Percentiles rank a stretch among this genome's conserved stretches.
Conservation (phyloP, 2,113 vertebrate genomes). For the Gavialis gangeticus region DNA sequence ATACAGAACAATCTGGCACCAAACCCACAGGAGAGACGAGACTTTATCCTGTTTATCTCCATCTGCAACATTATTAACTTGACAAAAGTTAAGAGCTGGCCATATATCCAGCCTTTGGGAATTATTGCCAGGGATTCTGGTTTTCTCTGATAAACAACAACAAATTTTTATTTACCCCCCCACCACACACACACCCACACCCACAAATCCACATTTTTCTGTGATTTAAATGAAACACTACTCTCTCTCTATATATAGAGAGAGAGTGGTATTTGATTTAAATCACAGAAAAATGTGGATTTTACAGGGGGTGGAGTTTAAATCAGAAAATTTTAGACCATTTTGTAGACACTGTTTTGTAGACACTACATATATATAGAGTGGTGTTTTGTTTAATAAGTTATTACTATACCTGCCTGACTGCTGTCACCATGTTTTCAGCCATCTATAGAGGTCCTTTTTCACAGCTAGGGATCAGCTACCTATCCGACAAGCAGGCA, state of each 20-base stretch:
- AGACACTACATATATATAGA: no score
- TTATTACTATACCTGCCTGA: neutral
- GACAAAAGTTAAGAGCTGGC: neutral
- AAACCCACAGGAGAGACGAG: neutral
- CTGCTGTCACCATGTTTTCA: neutral
- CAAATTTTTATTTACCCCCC: neutral
- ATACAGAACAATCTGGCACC: neutral
- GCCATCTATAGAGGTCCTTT: neutral
- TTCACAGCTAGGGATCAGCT: neutral
- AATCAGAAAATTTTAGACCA: no score
- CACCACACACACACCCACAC: neutral
- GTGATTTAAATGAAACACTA: no score
- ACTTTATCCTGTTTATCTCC: neutral
- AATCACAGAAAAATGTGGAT: no score
- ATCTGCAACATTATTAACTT: neutral
- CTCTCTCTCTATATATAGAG: no score
- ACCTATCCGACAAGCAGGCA: neutral
- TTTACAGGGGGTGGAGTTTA: no score
- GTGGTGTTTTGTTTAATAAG: no score
- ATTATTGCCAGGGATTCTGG: neutral
- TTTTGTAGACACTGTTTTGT: no score
- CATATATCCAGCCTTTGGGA: neutral
- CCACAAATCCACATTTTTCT: no score
- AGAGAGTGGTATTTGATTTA: no score
- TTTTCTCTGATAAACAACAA: neutral